Base-by-base conservation (phyloP, 2,797 vertebrate species). In the Lagodon rhomboides region DNA sequence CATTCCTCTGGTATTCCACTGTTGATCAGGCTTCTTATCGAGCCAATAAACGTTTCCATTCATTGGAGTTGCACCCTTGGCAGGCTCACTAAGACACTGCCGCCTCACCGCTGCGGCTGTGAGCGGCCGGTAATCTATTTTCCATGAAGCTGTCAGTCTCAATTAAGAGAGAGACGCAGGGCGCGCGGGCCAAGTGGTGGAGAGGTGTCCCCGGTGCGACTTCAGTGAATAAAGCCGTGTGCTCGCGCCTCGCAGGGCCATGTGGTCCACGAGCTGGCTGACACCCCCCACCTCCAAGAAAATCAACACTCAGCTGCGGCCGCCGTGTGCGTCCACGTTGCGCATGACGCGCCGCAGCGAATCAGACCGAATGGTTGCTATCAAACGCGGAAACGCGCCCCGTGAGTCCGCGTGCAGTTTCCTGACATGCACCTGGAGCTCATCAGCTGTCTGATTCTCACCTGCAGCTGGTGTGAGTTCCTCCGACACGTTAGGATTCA, bases 81-180 rank as follows among this genome's bases (percentile, higher is more conserved):
- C 56, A 58, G 17, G 68, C 51, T 80, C 75, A 82, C 51, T 80
- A 76, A 82, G 76, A 60, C 78, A 43, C 63, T 3, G 58, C 41
- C 60, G 59, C 49, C 64, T 54, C 58, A 23, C 38, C 46, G 25
- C 44, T 51, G 55, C 55, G 75, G 61, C 76, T 67, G 0, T 73
- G 75, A 87, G 64, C 65, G 38, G 73, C 61, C 73, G 62, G 17
- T 95, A 95, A 95, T 94, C 95, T 91, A 23, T 87, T 92, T 95
- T 91, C 85, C 81, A 78, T 84, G 85, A 84, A 81, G 60, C 86
- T 91, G 94, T 93, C 93, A 81, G 56, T 60, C 55, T 77, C 79
- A 76, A 93, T 95, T 93, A 95, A 95, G 34, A 34, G 67, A n/a
- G 73, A 74, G 73, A 87, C 73, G 9, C 49, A 23, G 4, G 23